A percentile compares a stretch with the other conserved stretches of the same genome.
These are phyloP conservation scores for Clavelina lepadiformis DNA, from an alignment of 23 tunicate species.

Conservation along the genomic window DNA sequence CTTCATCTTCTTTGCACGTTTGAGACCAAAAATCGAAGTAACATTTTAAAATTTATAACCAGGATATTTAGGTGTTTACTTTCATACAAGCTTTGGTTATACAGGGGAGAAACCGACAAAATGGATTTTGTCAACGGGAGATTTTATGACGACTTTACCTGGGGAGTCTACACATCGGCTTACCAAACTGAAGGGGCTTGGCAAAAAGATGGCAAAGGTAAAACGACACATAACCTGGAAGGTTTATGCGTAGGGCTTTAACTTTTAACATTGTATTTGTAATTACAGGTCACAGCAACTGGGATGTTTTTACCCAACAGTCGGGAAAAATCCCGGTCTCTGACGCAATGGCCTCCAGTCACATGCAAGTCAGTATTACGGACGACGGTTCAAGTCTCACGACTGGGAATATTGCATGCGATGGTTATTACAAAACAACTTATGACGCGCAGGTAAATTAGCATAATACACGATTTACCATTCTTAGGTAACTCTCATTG, in stretches of 20 bases:
- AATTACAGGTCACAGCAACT: conserved; percentile 44
- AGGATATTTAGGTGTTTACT: no score
- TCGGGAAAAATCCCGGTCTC: conserved; percentile 34
- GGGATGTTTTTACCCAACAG: conserved; percentile 66
- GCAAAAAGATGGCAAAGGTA: conserved; percentile 46
- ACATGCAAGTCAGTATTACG: conserved; percentile 40
- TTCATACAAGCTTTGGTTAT: not conserved
- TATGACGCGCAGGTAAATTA: conserved; percentile 63
- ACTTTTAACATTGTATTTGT: not conserved
- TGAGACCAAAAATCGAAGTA: no score
- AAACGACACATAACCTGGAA: not conserved
- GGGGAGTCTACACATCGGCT: conserved; percentile 46
- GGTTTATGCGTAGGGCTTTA: not conserved
- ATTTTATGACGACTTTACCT: conserved; percentile 32
- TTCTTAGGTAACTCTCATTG: no score
- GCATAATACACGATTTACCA: no score
- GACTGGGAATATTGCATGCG: conserved; percentile 62
- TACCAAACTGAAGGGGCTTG: conserved; percentile 53
- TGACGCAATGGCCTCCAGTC: conserved; percentile 11
- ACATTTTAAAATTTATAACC: no score
- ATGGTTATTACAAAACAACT: conserved; percentile 52
- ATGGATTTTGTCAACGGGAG: conserved; percentile 12
- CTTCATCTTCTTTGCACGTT: no score
- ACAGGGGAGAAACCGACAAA: conserved; percentile 1
- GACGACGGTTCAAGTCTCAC: conserved; percentile 47